These are phyloP conservation scores for Melinopterus prodromus DNA, from an alignment of 2,888 invertebrate species.

Conservation along the genomic window DNA sequence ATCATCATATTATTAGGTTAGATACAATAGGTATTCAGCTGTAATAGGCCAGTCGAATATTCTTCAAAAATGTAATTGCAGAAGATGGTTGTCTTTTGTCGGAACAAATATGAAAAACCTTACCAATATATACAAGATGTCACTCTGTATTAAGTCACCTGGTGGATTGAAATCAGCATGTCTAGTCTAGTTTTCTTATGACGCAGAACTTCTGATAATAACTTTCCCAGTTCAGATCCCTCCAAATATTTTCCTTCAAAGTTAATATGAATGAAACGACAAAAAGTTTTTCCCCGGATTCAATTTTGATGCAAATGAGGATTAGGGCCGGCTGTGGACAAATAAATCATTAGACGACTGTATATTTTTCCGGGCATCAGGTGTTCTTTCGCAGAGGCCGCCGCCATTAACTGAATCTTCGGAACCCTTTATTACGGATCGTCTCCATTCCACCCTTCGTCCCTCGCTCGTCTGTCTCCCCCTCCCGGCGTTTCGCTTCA, in stretches of 20 bases:
- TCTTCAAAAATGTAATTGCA: no score
- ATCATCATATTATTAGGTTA: no score
- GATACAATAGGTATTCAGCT: no score
- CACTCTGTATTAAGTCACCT: no score
- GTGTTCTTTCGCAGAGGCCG: slow-evolving; percentile 37
- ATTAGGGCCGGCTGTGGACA: slow-evolving; percentile 17
- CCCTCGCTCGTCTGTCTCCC: not conserved
- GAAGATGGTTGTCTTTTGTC: no score
- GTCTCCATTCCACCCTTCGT: slow-evolving; percentile 8
- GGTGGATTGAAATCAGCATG: not conserved
- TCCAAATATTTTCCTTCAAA: not conserved
- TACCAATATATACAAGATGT: no score
- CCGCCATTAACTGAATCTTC: slow-evolving; percentile 35
- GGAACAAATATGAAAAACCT: no score
- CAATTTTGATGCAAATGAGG: slow-evolving; percentile 21
- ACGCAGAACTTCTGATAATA: not conserved
- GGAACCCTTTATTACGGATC: slow-evolving; percentile 32
- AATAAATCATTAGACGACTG: slow-evolving; percentile 39
- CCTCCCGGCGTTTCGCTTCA: not conserved
- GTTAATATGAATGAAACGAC: not conserved
- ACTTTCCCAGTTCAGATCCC: not conserved
- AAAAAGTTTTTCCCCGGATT: slow-evolving; percentile 21
- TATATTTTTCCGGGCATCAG: slow-evolving; percentile 39
- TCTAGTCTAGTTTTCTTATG: not conserved
- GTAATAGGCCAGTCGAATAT: no score